phyloP scores from a whole-genome alignment of 2,113 vertebrate species.

The Beaufortia kweichowensis region DNA sequence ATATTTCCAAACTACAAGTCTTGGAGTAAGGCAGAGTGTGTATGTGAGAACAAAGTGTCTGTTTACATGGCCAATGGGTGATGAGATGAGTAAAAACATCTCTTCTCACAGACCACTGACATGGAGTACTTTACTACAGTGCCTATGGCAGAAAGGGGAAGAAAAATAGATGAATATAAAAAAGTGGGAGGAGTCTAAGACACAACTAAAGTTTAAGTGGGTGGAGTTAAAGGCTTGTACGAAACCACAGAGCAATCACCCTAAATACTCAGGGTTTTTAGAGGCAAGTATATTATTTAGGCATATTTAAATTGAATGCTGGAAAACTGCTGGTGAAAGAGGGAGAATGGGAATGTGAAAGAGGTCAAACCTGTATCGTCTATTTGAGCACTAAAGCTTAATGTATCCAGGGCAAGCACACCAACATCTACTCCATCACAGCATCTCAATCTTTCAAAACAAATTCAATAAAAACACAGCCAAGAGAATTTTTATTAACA shows the following conservation, averaged over 20 bases:
- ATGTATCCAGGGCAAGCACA: too few relatives aligned
- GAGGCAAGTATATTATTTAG: too few relatives aligned
- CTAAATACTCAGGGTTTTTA: too few relatives aligned
- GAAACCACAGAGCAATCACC: too few relatives aligned
- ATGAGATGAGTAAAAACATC: conserved; percentile 6
- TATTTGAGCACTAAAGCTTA: too few relatives aligned
- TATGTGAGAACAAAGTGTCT: background rate
- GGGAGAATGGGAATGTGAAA: too few relatives aligned
- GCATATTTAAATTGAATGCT: too few relatives aligned
- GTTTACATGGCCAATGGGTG: background rate
- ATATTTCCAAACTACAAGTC: background rate
- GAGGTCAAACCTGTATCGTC: too few relatives aligned
- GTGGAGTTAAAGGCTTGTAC: background rate
- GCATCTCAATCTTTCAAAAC: background rate
- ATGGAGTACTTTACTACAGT: conserved; percentile 4
- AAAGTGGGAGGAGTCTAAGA: background rate
- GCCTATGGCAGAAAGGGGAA: background rate
- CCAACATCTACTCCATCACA: too few relatives aligned
- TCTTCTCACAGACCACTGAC: conserved; percentile 9
- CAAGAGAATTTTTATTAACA: background rate
- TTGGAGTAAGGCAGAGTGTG: background rate
- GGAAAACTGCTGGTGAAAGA: too few relatives aligned
- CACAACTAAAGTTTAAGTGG: background rate
- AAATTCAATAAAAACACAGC: background rate
- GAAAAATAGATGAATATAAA: background rate